Percentiles rank a stretch among this genome's conserved stretches.
Conservation (phyloP, 2,113 vertebrate genomes). For the Chaetorhynchus papuensis region DNA sequence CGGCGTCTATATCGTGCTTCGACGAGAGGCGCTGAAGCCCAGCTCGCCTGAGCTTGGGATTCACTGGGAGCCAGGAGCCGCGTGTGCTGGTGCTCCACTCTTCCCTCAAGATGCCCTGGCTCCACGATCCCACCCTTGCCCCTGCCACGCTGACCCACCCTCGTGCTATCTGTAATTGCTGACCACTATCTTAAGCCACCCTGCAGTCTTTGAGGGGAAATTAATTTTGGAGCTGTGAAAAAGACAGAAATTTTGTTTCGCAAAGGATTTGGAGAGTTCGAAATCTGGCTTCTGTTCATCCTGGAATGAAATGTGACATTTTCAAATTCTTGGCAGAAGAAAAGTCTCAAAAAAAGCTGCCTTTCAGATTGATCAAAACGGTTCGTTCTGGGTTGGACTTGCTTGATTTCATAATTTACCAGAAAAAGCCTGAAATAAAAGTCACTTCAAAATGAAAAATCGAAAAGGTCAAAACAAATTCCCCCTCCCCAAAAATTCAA, state of each 20-base stretch:
- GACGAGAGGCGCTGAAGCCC: background rate
- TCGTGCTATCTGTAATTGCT: background rate
- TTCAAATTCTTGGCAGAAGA: conserved; percentile 53
- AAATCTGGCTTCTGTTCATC: conserved; percentile 58
- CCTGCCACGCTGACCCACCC: background rate
- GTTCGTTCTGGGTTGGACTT: conserved; percentile 28
- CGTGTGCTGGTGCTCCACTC: background rate
- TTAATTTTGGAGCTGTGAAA: conserved; percentile 44
- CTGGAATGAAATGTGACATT: conserved; percentile 66
- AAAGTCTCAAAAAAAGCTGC: conserved; percentile 55
- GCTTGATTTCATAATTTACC: conserved; percentile 42
- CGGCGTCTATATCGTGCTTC: background rate
- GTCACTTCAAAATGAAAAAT: conserved; percentile 8
- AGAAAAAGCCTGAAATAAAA: background rate
- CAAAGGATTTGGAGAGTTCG: conserved; percentile 14
- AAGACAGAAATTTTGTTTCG: conserved; percentile 32
- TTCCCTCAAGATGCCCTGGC: background rate
- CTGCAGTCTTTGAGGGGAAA: conserved; percentile 3
- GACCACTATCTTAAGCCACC: conserved; percentile 39
- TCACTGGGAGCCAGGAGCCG: background rate
- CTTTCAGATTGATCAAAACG: conserved; percentile 52
- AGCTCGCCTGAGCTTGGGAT: background rate
- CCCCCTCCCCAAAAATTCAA: background rate
- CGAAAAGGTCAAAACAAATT: background rate
- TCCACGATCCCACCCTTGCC: background rate